Conservation (phyloP, 2,888 invertebrate genomes). For the Scaptomyza cyrtandrae region DNA sequence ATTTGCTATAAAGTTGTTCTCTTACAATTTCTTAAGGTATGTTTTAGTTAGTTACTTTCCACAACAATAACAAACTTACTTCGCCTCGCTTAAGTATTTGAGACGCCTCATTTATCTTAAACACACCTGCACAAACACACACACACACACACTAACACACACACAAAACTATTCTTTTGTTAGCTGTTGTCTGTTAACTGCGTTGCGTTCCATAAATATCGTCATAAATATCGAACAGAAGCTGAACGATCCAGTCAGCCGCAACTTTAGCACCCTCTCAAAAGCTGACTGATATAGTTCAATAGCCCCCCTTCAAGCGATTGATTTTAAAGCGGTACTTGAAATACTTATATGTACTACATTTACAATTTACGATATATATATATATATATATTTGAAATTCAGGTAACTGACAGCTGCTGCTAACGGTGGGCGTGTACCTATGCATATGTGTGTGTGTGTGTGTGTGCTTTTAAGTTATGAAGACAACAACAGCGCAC, state of each 20-base stretch:
- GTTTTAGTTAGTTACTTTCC: neutral
- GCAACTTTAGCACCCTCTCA: conserved; percentile 20
- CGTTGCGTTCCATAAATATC: conserved; percentile 53
- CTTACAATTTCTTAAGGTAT: neutral
- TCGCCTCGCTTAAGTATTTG: conserved; percentile 53
- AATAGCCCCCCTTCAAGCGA: too few species aligned
- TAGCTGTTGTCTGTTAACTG: neutral
- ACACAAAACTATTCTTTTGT: neutral
- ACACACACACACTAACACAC: neutral
- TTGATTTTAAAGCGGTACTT: conserved; percentile 60
- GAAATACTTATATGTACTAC: conserved; percentile 15
- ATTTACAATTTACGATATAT: too few species aligned
- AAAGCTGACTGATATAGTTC: conserved; percentile 31
- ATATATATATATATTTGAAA: conserved; percentile 50
- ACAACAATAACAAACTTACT: conserved; percentile 21
- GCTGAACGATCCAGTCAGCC: conserved; percentile 4
- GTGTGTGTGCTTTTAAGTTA: conserved; percentile 71
- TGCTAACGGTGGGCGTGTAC: conserved; percentile 51
- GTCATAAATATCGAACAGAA: conserved; percentile 69
- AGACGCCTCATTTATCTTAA: conserved; percentile 72
- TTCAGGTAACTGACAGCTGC: conserved; percentile 55
- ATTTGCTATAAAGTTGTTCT: neutral
- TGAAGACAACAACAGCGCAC: conserved; percentile 44
- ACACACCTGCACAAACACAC: conserved; percentile 19
- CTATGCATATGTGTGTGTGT: conserved; percentile 63